Base-by-base conservation (phyloP, 64 coral and sea anemone genomes). In the Astreopora myriophthalma region DNA sequence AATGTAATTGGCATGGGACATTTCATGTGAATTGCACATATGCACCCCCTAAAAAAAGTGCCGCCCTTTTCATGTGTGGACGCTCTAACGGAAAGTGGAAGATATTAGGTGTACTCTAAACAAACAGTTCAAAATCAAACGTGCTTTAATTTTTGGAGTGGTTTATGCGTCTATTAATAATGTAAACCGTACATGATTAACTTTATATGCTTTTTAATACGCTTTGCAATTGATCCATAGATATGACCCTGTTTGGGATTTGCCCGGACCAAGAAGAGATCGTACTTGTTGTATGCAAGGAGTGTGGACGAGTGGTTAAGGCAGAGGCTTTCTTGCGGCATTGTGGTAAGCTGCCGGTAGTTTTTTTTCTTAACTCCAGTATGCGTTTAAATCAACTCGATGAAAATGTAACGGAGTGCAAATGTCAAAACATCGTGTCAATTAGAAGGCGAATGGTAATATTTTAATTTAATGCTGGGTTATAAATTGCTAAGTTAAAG, bases 241-340 rank as follows among this genome's bases (percentile, higher is more conserved):
- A 98, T 85, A 98, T 98, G 96, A 89, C 85, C 64, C 74, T 98
- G 74, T 98, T 88, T 64, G 96, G 96, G 34, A 69, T 93, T 19
- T 98, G 96, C 58, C 96, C 96, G 24, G 96, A 91, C 14, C 94
- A 93, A 29, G 96, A 98, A 63, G 90, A 98, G 23, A 88, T 98
- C 32, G 68, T 79, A 6, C 79, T 98, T 20, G 94, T 98, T 12
- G 84, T 95, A 6, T 98, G 96, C 38, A 87, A 93, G 66, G 90
- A 98, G 23, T 98, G 96, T 74, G 77, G 75, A 33, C 70, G 73
- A 75, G 94, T 95, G 55, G 79, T 98, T 13, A 98, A 98, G 88
- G 86, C 90, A 79, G 83, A 83, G 13, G 85, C 94, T 33, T 98
- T 98, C 87, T 86, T 83, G 49, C 80, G 87, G 46, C 96, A 98